Base-by-base conservation (phyloP, 1,140 invertebrate genomes). In the Megalopta genalis region DNA sequence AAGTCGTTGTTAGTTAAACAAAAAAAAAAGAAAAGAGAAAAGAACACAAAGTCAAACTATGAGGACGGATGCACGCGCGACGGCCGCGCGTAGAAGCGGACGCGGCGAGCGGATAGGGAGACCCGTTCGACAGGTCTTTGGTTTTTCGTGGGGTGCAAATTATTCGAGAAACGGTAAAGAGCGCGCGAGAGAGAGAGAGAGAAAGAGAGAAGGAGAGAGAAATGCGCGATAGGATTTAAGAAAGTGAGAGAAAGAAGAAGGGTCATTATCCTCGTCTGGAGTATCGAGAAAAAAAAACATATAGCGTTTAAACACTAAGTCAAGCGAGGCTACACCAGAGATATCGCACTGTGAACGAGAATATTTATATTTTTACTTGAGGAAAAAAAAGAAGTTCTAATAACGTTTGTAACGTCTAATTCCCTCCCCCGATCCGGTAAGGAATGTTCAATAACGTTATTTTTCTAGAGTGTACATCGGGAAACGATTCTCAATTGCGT, bases 321-420 rank as follows among this genome's bases (percentile, higher is more conserved):
- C 32, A 23, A 73, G 69, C 69, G 67, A 59, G 63, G 42, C 37
- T 78, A 77, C 68, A 84, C 37, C 72, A 63, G 70, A 86, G 80
- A 86, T 81, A 87, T 84, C 70, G 87, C 71, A 86, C 76, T 81
- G 84, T 83, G 87, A 85, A 86, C 81, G 81, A 89, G 85, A 78
- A 90, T 86, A 86, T 91, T 91, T 88, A 91, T 91, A 91, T 91
- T 92, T 92, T 91, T 91, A 91, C 90, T 90, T 90, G 87, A 80
- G 63, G 80, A 87, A 88, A 83, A 84, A 81, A 87, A 88, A 79
- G 83, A 85, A 83, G 62, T 86, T 87, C 84, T 84, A 83, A 87
- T 87, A 85, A 89, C 72, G 72, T 90, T 89, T 90, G 75, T 90
- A 90, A 89, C 57, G 64, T 86, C 81, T 81, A 84, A 86, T 89